Base-by-base conservation (phyloP, 2,888 invertebrate species). In the Drosophila neoperkinsi region DNA sequence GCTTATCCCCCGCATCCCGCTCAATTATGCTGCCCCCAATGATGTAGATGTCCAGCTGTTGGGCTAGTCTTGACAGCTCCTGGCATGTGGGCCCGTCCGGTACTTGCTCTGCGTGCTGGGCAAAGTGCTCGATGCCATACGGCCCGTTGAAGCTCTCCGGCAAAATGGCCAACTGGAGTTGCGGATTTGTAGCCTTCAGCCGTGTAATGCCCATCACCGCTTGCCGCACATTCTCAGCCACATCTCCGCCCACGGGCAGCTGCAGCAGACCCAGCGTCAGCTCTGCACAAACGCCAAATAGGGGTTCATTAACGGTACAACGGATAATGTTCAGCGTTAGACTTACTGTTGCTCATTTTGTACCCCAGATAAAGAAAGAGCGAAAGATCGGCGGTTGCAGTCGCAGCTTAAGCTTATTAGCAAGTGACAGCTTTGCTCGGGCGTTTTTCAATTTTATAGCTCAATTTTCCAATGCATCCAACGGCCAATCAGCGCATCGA, bases 81-180 rank as follows among this genome's bases (percentile, higher is more conserved):
- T 94, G 91, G 71, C 96, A 95, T 4, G 98, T 97, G 70, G 95
- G 95, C 0, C 97, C 97, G n/a, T 94, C 93, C 0, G 98, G 98
- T 57, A 99, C 95, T n/a, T 94, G 92, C 93, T 99, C 99, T 0
- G 99, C 97, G 92, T 97, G 97, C 86, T 97, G 95, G 0, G 95
- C 93, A 93, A 99, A 98, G 92, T 95, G 96, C 43, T 91, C 88
- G 1, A 96, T 96, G 69, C 98, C 98, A 93, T 99, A 99, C 0
- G 99, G 99, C 7, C 97, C 97, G 93, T 98, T 99, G 91, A 99
- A 99, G 92, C 98, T 98, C 94, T 99, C 99, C 0, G 97, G 96
- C 31, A 97, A 92, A 2, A 95, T 94, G 46, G 96, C 94, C 58
- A 97, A 79, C 74, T 95, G 80, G 0, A 92, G 64, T 58, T 88